Evolutionary conservation across 1,140 invertebrate species (phyloP).

Genomic region (Nebria ingens): DNA sequence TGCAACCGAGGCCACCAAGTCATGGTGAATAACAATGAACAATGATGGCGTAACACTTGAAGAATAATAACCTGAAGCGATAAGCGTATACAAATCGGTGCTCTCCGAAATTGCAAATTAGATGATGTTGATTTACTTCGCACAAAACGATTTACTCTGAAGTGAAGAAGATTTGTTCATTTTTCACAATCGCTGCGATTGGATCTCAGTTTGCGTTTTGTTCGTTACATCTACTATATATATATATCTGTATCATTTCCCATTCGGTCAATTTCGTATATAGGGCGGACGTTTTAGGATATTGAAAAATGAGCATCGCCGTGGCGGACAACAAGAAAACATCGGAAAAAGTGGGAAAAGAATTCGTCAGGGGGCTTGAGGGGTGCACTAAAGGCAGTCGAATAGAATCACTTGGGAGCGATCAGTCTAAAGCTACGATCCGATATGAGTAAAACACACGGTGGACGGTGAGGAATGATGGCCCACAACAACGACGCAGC

Average conservation of each 20-base stretch:
- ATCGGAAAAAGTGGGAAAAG: not conserved
- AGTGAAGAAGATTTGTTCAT: too few species aligned
- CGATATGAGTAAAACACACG: not conserved
- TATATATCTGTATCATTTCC: conserved; percentile 1
- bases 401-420: conserved; percentile 1
- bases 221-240: too few species aligned
- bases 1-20: too few species aligned
- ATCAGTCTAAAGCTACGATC: conserved; percentile 1
- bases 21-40: too few species aligned
- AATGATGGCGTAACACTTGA: too few species aligned
- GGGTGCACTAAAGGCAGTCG: not conserved
- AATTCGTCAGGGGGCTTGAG: not conserved
- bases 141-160: too few species aligned
- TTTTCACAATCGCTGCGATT: too few species aligned
- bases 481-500: not conserved
- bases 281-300: conserved; percentile 6
- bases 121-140: too few species aligned
- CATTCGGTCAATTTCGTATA: conserved; percentile 8
- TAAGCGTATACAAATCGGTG: too few species aligned
- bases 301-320: conserved; percentile 5
- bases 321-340: conserved; percentile 3
- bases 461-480: not conserved
- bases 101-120: too few species aligned
- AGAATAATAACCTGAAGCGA: too few species aligned
- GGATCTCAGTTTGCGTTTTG: too few species aligned